A percentile compares a stretch with the other conserved stretches of the same genome.
Evolutionary conservation across 1,140 invertebrate genomes (phyloP).

Genomic region (Proctacanthus coquilletti): DNA sequence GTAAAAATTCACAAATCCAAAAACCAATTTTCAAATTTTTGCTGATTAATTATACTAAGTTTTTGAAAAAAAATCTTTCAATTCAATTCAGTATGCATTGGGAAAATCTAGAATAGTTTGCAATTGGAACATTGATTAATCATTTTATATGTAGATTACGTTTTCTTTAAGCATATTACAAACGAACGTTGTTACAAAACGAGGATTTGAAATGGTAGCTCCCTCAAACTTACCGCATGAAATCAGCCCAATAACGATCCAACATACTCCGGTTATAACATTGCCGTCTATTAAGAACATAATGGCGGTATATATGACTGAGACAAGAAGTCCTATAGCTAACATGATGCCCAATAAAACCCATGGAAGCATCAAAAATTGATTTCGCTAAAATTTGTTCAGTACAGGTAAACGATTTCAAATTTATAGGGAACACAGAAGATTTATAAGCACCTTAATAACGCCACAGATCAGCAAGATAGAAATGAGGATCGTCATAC

Average conservation of each 20-base stretch:
- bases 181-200: conserved; percentile 1
- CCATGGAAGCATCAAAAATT: conserved; percentile 67
- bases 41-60: no score
- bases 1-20: no score
- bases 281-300: conserved; percentile 47
- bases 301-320: conserved; percentile 57
- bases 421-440: no score
- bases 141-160: no score
- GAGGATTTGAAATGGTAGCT: no score
- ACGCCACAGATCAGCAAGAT: conserved; percentile 55
- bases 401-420: conserved; percentile 1
- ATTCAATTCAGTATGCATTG: no score
- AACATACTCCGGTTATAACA: conserved; percentile 38
- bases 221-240: conserved; percentile 42
- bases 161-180: no score
- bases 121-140: no score
- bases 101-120: no score
- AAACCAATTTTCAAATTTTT: no score
- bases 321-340: conserved; percentile 52
- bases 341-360: conserved; percentile 61
- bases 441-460: conserved; percentile 39
- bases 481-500: conserved; percentile 65
- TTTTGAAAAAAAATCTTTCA: no score
- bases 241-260: conserved; percentile 44
- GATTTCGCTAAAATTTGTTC: conserved; percentile 44